Percentiles rank a stretch among this genome's conserved stretches.
phyloP scores from a whole-genome alignment of 2,113 vertebrate genomes.

The Pampusana beccarii region DNA sequence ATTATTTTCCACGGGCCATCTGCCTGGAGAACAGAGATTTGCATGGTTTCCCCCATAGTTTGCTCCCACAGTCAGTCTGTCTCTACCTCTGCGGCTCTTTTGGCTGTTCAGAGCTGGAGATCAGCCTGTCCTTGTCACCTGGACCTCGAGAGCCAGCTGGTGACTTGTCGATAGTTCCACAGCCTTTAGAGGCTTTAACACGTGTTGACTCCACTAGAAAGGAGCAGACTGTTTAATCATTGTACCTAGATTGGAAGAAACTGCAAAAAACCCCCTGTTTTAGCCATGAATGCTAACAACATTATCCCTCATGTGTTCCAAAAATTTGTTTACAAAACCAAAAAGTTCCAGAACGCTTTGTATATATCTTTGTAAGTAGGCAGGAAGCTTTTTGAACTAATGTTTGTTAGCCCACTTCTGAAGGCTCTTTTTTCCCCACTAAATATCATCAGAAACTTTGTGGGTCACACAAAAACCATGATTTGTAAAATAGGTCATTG shows the following conservation, averaged over 20 bases:
- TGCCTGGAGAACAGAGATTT: slow-evolving; percentile 62
- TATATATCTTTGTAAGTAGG: slow-evolving; percentile 33
- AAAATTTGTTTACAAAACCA: slow-evolving; percentile 57
- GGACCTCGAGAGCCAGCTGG: not conserved
- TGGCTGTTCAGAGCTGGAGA: slow-evolving; percentile 13
- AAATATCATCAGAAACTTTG: not conserved
- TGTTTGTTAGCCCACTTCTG: not conserved
- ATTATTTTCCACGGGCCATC: slow-evolving; percentile 65
- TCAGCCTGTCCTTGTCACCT: slow-evolving; percentile 34
- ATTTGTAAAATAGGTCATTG: not conserved
- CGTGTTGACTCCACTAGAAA: not conserved
- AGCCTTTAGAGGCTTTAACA: not conserved
- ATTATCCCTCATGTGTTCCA: slow-evolving; percentile 36
- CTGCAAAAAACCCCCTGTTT: not conserved
- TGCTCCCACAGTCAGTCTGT: slow-evolving; percentile 65
- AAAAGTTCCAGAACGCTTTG: slow-evolving; percentile 60
- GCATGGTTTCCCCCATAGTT: slow-evolving; percentile 47
- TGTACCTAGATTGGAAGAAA: not conserved
- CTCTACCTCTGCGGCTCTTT: slow-evolving; percentile 58
- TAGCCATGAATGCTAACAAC: not conserved
- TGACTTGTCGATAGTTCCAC: not conserved
- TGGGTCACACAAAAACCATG: not conserved
- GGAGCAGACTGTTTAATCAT: not conserved
- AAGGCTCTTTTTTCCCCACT: not conserved
- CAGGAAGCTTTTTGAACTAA: slow-evolving; percentile 37